Base-by-base conservation (phyloP, 2,797 vertebrate genomes). In the Corythornis leucogaster region DNA sequence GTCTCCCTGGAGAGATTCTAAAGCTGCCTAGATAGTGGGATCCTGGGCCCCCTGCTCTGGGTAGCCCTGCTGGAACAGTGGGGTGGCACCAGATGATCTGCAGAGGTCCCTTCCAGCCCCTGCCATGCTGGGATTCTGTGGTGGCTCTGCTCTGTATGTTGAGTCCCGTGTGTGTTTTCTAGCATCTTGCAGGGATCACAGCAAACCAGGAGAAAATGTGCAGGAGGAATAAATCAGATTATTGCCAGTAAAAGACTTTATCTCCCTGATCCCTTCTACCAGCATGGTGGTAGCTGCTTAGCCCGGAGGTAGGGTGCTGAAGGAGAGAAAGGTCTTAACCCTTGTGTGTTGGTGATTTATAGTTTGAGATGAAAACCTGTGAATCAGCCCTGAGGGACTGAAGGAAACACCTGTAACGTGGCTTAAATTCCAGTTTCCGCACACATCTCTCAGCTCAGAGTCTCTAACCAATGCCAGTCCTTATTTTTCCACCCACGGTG, bases 361-460 rank as follows among this genome's bases (percentile, higher is more conserved):
- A 92, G 89, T 93, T 88, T 51, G 78, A 87, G 69, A 84, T 75
- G 55, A 83, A 87, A 93, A 91, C 58, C 73, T 76, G 80, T 84
- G 90, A 91, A 86, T 38, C 76, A 48, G 59, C 57, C 86, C 71
- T 74, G 43, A 61, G 88, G 70, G 94, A 84, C 43, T 45, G 67
- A 81, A 79, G 40, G 62, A 76, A 84, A 88, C 83, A 90, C 78
- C 93, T 93, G 88, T 55, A 86, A 63, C 3, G 5, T 59, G 70
- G 35, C 51, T 92, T 69, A 70, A 84, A 86, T 78, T 84, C 78
- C 67, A 57, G 21, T 53, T 94, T 94, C 21, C 15, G 63, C 70
- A 76, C 62, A 59, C 86, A 70, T 75, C 43, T 74, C 79, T 88
- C 6, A 68, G 43, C 40, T 88, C 31, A 14, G 74, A 15, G 78